These are phyloP conservation scores for Lasioglossum calceatum DNA, from an alignment of 2,888 invertebrate species.

Conservation along the genomic window DNA sequence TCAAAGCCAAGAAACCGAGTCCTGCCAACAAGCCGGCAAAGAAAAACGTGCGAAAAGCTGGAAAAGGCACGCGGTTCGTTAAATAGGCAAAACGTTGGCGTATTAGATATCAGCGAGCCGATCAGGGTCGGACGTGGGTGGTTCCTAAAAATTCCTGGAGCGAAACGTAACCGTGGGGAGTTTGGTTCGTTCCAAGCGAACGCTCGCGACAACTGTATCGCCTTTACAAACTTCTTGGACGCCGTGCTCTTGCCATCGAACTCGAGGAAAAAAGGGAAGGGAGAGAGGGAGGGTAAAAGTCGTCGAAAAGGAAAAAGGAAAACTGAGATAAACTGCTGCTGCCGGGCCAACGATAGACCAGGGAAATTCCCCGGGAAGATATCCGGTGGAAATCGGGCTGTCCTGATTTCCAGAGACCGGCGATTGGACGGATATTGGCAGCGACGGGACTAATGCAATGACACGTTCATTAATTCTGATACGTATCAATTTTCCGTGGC, in stretches of 20 bases:
- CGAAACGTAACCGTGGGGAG: neutral
- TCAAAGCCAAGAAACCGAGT: neutral
- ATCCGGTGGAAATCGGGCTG: constrained; percentile 3
- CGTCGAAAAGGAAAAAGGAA: neutral
- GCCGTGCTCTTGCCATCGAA: neutral
- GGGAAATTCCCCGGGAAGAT: constrained; percentile 30
- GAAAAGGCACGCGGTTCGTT: neutral
- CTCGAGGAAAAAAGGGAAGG: neutral
- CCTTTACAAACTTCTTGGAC: constrained; percentile 2
- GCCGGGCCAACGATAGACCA: neutral
- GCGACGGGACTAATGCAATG: constrained; percentile 18
- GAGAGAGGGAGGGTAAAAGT: neutral
- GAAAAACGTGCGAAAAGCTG: neutral
- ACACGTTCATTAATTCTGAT: constrained; percentile 13
- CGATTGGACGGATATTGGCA: constrained; percentile 51
- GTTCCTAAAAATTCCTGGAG: constrained; percentile 16
- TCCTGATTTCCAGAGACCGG: constrained; percentile 19
- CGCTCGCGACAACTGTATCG: constrained; percentile 21
- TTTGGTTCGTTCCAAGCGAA: constrained; percentile 22
- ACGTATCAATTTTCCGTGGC: neutral
- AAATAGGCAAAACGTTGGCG: neutral
- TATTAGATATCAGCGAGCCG: neutral
- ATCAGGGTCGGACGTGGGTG: neutral
- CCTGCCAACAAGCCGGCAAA: neutral
- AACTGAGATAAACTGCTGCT: neutral